Conservation (phyloP, 35 echinoderm and acorn worm genomes). For the Lytechinus pictus region DNA sequence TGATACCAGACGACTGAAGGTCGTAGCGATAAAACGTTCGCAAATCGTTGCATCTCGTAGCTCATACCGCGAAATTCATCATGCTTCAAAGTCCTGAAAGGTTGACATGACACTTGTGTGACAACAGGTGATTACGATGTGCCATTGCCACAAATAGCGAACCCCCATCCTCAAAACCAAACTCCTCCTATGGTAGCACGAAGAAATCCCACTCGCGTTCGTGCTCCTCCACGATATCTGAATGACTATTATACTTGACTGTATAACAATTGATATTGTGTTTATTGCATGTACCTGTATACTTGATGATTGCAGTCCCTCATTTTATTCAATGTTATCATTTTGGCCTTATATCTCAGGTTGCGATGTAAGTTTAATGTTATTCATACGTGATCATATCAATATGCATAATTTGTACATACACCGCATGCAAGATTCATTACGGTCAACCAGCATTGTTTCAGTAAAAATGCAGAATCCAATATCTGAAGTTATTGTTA, state of each 20-base stretch:
- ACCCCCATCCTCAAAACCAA: neutral
- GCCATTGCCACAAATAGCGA: constrained; percentile 36
- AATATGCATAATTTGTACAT: neutral
- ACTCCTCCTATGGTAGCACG: constrained; percentile 9
- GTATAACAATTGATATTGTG: neutral
- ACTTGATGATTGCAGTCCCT: no score
- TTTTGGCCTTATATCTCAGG: no score
- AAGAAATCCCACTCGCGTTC: constrained; percentile 17
- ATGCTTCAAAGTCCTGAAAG: constrained; percentile 55
- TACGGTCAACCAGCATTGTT: no score
- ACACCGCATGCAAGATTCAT: neutral
- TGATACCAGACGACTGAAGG: constrained; percentile 64
- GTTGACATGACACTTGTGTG: neutral
- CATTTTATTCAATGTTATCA: no score
- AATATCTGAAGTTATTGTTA: no score
- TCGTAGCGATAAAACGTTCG: constrained; percentile 62
- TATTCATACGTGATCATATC: neutral
- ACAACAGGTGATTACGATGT: neutral
- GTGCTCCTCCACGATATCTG: constrained; percentile 15
- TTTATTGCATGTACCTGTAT: neutral
- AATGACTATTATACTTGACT: constrained; percentile 37
- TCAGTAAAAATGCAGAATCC: no score
- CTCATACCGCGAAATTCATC: constrained; percentile 54
- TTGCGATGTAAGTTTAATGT: neutral
- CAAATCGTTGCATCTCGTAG: constrained; percentile 62